Percentiles rank a stretch among this genome's conserved stretches.
Evolutionary conservation across 2,888 invertebrate genomes (phyloP).

Genomic region (Apodemia zela): DNA sequence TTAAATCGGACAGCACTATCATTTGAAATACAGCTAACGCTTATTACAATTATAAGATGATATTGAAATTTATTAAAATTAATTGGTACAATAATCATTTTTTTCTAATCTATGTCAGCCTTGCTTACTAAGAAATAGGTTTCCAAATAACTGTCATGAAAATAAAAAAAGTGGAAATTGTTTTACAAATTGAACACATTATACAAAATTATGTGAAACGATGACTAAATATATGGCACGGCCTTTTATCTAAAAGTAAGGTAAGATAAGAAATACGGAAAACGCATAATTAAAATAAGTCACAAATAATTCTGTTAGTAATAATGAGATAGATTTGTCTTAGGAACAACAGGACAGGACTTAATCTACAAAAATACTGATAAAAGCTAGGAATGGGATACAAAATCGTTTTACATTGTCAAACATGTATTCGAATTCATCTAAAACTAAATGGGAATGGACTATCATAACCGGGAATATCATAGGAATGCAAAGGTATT

Average conservation of each 20-base stretch:
- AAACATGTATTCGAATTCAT: slow-evolving; percentile 36
- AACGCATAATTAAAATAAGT: slow-evolving; percentile 24
- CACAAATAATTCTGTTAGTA: slow-evolving; percentile 20
- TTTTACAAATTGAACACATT: slow-evolving; percentile 29
- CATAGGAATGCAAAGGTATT: slow-evolving; percentile 44
- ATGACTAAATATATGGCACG: slow-evolving; percentile 50
- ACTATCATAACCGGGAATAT: slow-evolving; percentile 38
- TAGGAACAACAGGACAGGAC: slow-evolving; percentile 69
- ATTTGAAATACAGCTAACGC: too few relatives aligned
- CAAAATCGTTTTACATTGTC: slow-evolving; percentile 15
- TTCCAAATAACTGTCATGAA: not conserved
- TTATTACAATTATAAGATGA: too few relatives aligned
- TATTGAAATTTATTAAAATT: too few relatives aligned
- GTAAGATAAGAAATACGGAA: slow-evolving; percentile 22
- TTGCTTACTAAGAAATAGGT: not conserved
- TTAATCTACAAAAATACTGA: slow-evolving; percentile 72
- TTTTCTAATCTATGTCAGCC: slow-evolving; percentile 3
- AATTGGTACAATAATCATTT: too few relatives aligned
- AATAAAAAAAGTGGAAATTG: slow-evolving; percentile 20
- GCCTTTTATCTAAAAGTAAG: slow-evolving; percentile 36
- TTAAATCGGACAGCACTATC: too few relatives aligned
- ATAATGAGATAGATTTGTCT: slow-evolving; percentile 31
- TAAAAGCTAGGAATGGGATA: slow-evolving; percentile 62
- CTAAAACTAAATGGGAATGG: slow-evolving; percentile 44
- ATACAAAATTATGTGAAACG: slow-evolving; percentile 35